Evolutionary conservation across 2,797 vertebrate species (phyloP).

Genomic region (Xyrichtys novacula): DNA sequence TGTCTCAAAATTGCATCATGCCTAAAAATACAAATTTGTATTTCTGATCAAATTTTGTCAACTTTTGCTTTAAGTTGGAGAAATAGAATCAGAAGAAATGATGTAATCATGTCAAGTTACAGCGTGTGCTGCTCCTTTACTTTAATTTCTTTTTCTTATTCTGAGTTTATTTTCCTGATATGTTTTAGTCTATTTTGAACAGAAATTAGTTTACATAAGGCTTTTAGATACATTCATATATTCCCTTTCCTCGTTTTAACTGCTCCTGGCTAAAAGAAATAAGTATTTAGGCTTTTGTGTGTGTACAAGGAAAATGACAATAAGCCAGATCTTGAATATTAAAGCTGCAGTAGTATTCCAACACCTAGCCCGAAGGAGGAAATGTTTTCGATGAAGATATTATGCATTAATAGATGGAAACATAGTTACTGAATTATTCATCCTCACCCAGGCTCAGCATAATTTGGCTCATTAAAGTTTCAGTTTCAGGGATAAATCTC

Average conservation of each 20-base stretch:
- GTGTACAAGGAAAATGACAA: no score
- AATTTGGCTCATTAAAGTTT: slow-evolving; percentile 53
- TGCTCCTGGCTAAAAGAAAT: background rate
- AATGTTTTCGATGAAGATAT: slow-evolving; percentile 40
- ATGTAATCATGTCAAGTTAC: no score
- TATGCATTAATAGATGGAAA: slow-evolving; percentile 42
- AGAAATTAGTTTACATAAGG: no score
- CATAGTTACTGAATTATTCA: slow-evolving; percentile 58
- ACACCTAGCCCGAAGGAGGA: slow-evolving; percentile 15
- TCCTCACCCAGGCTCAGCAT: slow-evolving; percentile 29
- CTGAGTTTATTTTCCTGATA: no score
- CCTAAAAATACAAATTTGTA: background rate
- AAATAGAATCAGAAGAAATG: no score
- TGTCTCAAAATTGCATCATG: no score
- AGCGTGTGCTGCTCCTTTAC: no score
- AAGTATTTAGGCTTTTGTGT: background rate
- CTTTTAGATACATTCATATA: no score
- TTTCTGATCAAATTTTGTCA: background rate
- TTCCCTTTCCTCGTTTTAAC: no score
- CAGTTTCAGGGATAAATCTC: slow-evolving; percentile 37
- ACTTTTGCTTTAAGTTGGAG: no score
- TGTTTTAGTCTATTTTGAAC: no score
- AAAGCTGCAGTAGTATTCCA: background rate
- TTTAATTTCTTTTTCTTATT: no score
- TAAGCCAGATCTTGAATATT: background rate